Base-by-base conservation (phyloP, 2,797 vertebrate species). In the Cottoperca gobio region DNA sequence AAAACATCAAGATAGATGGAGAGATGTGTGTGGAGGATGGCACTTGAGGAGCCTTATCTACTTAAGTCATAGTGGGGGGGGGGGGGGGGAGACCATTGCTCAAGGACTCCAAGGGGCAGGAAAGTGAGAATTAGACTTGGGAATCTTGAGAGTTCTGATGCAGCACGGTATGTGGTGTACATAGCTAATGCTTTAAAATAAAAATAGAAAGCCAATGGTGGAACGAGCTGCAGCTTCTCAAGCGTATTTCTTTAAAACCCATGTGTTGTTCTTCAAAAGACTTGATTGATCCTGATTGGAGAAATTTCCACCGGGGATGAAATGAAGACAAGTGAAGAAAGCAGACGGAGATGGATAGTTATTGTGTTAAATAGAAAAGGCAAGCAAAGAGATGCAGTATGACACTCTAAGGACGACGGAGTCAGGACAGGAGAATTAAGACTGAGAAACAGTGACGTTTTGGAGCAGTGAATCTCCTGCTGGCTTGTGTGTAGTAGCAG, bases 71-170 rank as follows among this genome's bases (percentile, higher is more conserved):
- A 66, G 52, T 69, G 74, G 76, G 68, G 65, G 19, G 28, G 65
- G 49, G 67, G 43, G 67, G 19, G 28, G 65, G 49, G 67, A 43
- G 67, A 58, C 45, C 11, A 28, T 85, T 82, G 64, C 80, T 82
- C n/a, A 67, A 57, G 81, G 74, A 73, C 60, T 79, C 79, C 64
- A 69, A 82, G 78, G 62, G 73, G 54, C 65, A 63, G 72, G 59
- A 42, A 68, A 83, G 82, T 79, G 81, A 88, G 78, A 86, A 85
- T 86, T 84, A 82, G 63, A 78, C 76, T 37, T 57, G 50, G 74
- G 64, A 76, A 57, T 84, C 52, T 68, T 17, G 45, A 79, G 81
- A 61, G 57, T 53, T 79, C 48, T 50, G 65, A 84, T 73, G 50
- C 21, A 74, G 57, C 64, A 9, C 37, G 77, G 49, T 63, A 70